These are phyloP conservation scores for Drosophila subobscura DNA, from an alignment of 1,140 invertebrate species.

Conservation along the genomic window DNA sequence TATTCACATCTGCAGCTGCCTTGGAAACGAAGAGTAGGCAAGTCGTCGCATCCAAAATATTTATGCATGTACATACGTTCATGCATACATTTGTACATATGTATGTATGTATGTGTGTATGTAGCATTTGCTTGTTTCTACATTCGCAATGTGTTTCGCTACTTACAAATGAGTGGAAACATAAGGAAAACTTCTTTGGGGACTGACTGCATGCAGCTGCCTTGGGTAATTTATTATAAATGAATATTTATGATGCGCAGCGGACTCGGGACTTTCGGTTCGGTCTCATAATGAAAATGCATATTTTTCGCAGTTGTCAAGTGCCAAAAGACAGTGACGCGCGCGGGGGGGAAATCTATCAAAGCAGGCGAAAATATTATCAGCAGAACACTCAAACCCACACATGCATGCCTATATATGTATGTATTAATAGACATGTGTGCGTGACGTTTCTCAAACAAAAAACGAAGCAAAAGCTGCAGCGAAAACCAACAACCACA, in stretches of 20 bases:
- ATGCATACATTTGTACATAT: too few relatives aligned
- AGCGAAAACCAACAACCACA: slow-evolving; percentile 18
- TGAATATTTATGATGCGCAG: slow-evolving; percentile 30
- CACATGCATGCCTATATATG: slow-evolving; percentile 5
- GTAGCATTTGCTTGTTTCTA: too few relatives aligned
- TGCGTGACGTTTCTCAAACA: slow-evolving; percentile 34
- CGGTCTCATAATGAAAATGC: slow-evolving; percentile 61
- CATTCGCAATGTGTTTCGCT: too few relatives aligned
- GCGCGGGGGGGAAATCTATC: slow-evolving; percentile 9
- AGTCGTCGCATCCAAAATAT: too few relatives aligned
- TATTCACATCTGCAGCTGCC: too few relatives aligned
- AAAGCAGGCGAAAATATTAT: slow-evolving; percentile 30
- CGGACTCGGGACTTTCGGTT: neutral
- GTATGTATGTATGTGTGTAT: too few relatives aligned
- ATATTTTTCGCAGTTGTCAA: slow-evolving; percentile 58
- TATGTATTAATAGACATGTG: neutral
- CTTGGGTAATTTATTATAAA: slow-evolving; percentile 37
- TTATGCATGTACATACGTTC: too few relatives aligned
- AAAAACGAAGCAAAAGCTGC: slow-evolving; percentile 35
- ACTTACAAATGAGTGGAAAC: too few relatives aligned
- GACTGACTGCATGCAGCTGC: slow-evolving; percentile 18
- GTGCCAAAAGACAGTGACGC: slow-evolving; percentile 26
- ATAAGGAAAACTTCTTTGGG: too few relatives aligned
- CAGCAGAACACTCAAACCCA: slow-evolving; percentile 27
- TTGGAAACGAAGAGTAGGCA: too few relatives aligned